A percentile compares a stretch with the other conserved stretches of the same genome.
Conservation (phyloP, 1,140 invertebrate species). For the Drosophila varians region DNA sequence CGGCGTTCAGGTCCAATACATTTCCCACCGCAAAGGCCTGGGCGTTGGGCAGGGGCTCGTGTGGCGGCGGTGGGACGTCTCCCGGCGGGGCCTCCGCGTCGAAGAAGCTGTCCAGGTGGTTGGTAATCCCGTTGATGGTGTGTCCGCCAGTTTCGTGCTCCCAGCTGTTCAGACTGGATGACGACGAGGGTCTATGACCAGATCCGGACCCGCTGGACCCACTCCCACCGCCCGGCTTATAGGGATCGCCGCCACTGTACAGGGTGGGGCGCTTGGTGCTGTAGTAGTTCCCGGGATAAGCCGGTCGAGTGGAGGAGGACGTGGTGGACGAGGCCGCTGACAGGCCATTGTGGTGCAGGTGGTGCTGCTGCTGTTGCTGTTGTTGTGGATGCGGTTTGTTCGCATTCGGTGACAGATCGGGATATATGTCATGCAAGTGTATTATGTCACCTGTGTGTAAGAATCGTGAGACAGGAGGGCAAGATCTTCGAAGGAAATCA, state of each 20-base stretch:
- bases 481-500: constrained; percentile 9
- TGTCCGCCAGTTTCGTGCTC: constrained; percentile 75
- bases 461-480: constrained; percentile 44
- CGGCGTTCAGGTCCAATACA: constrained; percentile 74
- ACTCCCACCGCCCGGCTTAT: constrained; percentile 52
- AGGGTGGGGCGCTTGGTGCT: constrained; percentile 71
- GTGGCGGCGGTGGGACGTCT: constrained; percentile 22
- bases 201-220: constrained; percentile 23
- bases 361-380: constrained; percentile 25
- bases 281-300: constrained; percentile 67
- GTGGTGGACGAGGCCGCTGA: constrained; percentile 47
- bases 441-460: constrained; percentile 83
- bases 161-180: constrained; percentile 63
- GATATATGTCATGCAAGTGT: constrained; percentile 83
- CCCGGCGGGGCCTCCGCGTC: constrained; percentile 55
- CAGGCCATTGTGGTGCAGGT: constrained; percentile 54
- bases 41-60: constrained; percentile 55
- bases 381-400: constrained; percentile 62
- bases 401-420: constrained; percentile 67
- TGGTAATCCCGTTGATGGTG: constrained; percentile 63
- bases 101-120: constrained; percentile 81
- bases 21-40: constrained; percentile 79
- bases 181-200: constrained; percentile 10
- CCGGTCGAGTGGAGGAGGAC: constrained; percentile 49
- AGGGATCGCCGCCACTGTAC: constrained; percentile 48